These are phyloP conservation scores for Pristionchus japonicus DNA, from an alignment of 2,888 invertebrate species.

Conservation along the genomic window DNA sequence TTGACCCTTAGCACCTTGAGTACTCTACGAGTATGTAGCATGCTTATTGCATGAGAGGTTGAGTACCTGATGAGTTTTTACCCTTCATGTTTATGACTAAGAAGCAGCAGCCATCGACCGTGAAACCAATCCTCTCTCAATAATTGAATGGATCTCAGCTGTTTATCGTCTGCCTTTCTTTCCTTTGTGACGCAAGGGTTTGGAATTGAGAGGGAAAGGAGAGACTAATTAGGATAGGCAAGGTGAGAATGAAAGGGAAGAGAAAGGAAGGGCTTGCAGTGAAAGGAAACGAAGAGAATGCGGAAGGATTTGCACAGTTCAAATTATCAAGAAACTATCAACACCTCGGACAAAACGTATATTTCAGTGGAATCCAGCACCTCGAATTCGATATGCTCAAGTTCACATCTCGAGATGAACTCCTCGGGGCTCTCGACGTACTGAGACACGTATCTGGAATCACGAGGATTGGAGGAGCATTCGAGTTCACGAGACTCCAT, in stretches of 20 bases:
- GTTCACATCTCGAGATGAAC: slow-evolving; percentile 67
- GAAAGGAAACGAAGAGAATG: neutral
- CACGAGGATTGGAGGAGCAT: slow-evolving; percentile 72
- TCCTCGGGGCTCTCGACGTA: slow-evolving; percentile 67
- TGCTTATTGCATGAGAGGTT: neutral
- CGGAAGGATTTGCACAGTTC: neutral
- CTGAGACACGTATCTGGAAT: slow-evolving; percentile 73
- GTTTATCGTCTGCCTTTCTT: slow-evolving; percentile 4
- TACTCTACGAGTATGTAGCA: neutral
- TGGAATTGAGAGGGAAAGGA: slow-evolving; percentile 28
- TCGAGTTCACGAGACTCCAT: slow-evolving; percentile 67
- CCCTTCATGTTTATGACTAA: neutral
- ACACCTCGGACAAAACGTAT: no score
- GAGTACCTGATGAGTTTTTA: neutral
- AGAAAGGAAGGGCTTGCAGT: neutral
- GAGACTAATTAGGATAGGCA: neutral
- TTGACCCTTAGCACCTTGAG: neutral
- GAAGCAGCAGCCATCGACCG: neutral
- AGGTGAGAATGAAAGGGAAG: neutral
- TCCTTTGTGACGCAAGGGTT: slow-evolving; percentile 32
- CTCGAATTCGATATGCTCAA: slow-evolving; percentile 72
- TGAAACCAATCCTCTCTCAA: neutral
- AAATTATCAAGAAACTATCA: no score
- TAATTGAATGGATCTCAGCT: slow-evolving; percentile 1
- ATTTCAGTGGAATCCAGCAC: slow-evolving; percentile 71